Percentiles rank a stretch among this genome's conserved stretches.
Evolutionary conservation across 2,113 vertebrate species (phyloP).

Genomic region (Benitochromis conjunctus): DNA sequence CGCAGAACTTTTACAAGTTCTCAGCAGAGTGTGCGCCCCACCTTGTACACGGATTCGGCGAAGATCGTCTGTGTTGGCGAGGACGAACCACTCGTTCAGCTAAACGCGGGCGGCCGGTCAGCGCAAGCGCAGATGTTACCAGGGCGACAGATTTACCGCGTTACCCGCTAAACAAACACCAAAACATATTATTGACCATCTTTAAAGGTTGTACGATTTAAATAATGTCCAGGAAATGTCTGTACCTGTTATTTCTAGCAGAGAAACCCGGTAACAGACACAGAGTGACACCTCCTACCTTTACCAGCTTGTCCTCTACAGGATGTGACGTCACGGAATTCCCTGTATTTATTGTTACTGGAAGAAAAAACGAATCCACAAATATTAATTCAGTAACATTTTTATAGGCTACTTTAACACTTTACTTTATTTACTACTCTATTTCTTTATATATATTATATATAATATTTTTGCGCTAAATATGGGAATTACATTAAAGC

Average conservation of each 20-base stretch:
- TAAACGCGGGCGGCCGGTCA: not conserved
- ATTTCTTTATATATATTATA: no score
- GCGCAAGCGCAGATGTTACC: not conserved
- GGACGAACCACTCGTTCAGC: not conserved
- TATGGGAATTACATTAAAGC: not conserved
- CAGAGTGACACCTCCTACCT: conserved; percentile 13
- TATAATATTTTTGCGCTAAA: not conserved
- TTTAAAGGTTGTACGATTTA: fast-evolving
- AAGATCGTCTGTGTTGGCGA: not conserved
- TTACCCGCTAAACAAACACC: not conserved
- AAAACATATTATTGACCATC: no score
- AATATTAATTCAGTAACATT: not conserved
- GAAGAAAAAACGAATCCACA: not conserved
- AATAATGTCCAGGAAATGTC: not conserved
- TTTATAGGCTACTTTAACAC: not conserved
- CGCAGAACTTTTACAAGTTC: conserved; percentile 35
- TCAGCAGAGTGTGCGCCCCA: conserved; percentile 31
- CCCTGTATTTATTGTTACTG: not conserved
- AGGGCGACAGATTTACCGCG: not conserved
- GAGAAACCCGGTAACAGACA: not conserved
- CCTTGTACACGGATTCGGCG: not conserved
- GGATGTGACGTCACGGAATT: conserved; percentile 61
- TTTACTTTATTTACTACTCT: not conserved
- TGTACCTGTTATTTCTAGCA: no score
- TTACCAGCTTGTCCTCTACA: not conserved